phyloP scores from a whole-genome alignment of 2,888 invertebrate species.

The Sinotaia quadrata region DNA sequence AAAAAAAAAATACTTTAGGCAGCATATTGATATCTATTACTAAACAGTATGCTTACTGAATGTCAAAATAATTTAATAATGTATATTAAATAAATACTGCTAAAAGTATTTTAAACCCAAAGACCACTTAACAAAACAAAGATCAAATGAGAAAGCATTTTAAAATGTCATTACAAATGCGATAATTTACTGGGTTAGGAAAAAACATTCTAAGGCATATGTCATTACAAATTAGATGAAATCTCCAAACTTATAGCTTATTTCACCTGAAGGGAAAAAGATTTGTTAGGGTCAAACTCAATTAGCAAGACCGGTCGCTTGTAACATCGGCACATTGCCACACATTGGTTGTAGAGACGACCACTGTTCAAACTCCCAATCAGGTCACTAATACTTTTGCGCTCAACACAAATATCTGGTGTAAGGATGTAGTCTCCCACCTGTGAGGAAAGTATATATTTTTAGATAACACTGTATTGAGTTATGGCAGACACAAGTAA shows the following conservation, averaged over 20 bases:
- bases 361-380: slow-evolving; percentile 96
- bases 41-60: no score
- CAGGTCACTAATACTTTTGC: slow-evolving; percentile 95
- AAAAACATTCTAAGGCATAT: not conserved
- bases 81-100: no score
- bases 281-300: slow-evolving; percentile 94
- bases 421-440: slow-evolving; percentile 98
- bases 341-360: slow-evolving; percentile 93
- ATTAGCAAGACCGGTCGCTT: slow-evolving; percentile 81
- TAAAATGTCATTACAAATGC: no score
- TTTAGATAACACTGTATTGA: no score
- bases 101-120: no score
- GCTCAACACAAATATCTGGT: slow-evolving; percentile 95
- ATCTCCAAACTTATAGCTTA: not conserved
- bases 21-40: no score
- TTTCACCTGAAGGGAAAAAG: slow-evolving; percentile 87
- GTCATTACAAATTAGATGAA: not conserved
- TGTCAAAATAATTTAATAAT: no score
- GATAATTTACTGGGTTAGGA: no score
- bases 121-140: no score
- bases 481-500: no score
- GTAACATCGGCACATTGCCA: slow-evolving; percentile 86
- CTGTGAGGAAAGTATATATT: slow-evolving; percentile 74
- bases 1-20: no score
- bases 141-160: no score